Evolutionary conservation across 1,140 invertebrate genomes (phyloP).

Genomic region (Ruditapes philippinarum): DNA sequence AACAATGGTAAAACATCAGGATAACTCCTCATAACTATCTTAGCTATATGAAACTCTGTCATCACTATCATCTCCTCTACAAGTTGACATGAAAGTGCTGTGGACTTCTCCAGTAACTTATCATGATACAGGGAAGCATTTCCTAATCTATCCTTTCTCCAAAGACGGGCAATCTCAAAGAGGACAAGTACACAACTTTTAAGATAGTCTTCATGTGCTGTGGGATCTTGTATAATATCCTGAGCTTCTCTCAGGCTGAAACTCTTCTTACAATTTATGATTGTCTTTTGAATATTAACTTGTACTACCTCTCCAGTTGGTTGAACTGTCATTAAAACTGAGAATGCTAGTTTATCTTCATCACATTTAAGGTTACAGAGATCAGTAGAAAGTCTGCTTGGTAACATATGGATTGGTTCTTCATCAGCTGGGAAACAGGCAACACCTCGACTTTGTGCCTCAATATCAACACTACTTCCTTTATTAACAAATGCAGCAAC

Average conservation of each 20-base stretch:
- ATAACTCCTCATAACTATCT: constrained; percentile 72
- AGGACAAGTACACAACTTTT: constrained; percentile 80
- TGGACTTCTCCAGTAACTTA: constrained; percentile 50
- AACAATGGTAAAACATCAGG: constrained; percentile 76
- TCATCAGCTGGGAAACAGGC: constrained; percentile 75
- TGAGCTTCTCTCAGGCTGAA: constrained; percentile 79
- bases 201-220: constrained; percentile 75
- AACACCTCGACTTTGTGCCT: constrained; percentile 77
- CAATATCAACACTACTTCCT: constrained; percentile 79
- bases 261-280: constrained; percentile 78
- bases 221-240: constrained; percentile 75
- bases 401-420: constrained; percentile 85
- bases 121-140: constrained; percentile 77
- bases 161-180: constrained; percentile 75
- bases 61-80: constrained; percentile 80
- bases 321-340: constrained; percentile 79
- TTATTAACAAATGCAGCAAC: constrained; percentile 82
- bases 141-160: constrained; percentile 77
- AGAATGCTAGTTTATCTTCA: constrained; percentile 82
- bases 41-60: constrained; percentile 80
- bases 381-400: constrained; percentile 83
- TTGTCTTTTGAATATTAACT: constrained; percentile 67
- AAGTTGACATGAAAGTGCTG: constrained; percentile 72
- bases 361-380: constrained; percentile 85
- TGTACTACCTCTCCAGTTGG: constrained; percentile 74